Percentiles rank a stretch among this genome's conserved stretches.
phyloP scores from a whole-genome alignment of 2,113 vertebrate genomes.

The Oreotrochilus melanogaster region DNA sequence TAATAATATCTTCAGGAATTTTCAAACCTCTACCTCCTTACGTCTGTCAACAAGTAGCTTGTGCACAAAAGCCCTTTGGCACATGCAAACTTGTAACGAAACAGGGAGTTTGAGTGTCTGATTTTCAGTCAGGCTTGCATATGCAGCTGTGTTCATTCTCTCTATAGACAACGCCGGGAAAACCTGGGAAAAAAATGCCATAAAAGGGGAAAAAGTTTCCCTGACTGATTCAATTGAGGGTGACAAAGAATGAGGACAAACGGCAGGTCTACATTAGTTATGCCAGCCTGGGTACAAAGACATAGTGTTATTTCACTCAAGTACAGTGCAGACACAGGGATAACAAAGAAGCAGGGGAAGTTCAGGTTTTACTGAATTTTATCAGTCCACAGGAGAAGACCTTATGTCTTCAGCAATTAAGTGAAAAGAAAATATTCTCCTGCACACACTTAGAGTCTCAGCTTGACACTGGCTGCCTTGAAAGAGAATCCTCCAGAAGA shows the following conservation, averaged over 20 bases:
- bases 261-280: not conserved
- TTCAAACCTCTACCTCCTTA: slow-evolving; percentile 19
- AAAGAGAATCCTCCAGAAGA: not conserved
- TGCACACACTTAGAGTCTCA: not conserved
- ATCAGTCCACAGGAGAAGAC: not conserved
- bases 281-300: not conserved
- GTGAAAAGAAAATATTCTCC: not conserved
- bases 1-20: slow-evolving; percentile 73
- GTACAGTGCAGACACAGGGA: not conserved
- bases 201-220: not conserved
- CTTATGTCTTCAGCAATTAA: not conserved
- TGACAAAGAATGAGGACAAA: not conserved
- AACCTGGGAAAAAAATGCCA: not conserved
- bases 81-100: not conserved
- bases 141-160: not conserved
- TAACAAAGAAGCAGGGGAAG: not conserved
- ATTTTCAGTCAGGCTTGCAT: not conserved
- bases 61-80: slow-evolving; percentile 37
- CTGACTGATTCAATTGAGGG: not conserved
- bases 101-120: slow-evolving; percentile 2
- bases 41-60: slow-evolving; percentile 61
- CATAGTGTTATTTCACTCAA: not conserved
- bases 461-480: not conserved
- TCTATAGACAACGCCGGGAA: not conserved
- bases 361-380: not conserved